Evolutionary conservation across 2,888 invertebrate species (phyloP), one percentile per base, ranked within the genome.

Genomic region (Busseola fusca): DNA sequence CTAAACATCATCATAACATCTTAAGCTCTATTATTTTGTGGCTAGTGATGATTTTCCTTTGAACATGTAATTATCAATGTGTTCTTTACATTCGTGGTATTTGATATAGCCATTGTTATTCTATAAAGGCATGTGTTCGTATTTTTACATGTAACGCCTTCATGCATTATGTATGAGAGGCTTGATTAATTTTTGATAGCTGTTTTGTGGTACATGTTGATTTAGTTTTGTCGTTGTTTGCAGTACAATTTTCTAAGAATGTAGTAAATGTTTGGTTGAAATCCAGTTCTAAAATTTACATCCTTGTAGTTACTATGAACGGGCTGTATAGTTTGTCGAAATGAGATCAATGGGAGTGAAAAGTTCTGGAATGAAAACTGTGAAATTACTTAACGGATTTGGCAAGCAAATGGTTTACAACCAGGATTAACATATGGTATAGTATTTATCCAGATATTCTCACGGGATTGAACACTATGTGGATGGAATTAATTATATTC

Each of bases 1-100:
- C 80, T 72, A 76, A 89, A 90, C 87, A 86, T 85, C 84, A 88
- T 80, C 30, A 56, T n/a, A 56, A 63, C 10, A 90, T 86, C 82
- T 81, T 86, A 85, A 80, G 73, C 87, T 86, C 82, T 92, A 89
- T 87, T 69, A 25, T 79, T 58, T 74, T 78, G 69, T 42, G 30
- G 71, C 81, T 89, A 91, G 80, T 74, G 90, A 84, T 86, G 86
- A 88, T 79, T 85, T 88, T 92, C 79, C 85, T 78, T 79, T 88
- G 88, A 81, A 78, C 72, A 30, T 21, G 25, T 64, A 66, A 69
- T 77, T 76, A 80, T 63, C 64, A 67, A 74, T 63, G 60, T 72
- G 73, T 74, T 77, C 77, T 74, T 74, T 79, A 74, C 70, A 83
- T 85, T 81, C 76, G 83, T 83, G 76, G 76, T 82, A 86, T 86